phyloP scores from a whole-genome alignment of 2,888 invertebrate genomes.

The Drosophila flavopinicola region DNA sequence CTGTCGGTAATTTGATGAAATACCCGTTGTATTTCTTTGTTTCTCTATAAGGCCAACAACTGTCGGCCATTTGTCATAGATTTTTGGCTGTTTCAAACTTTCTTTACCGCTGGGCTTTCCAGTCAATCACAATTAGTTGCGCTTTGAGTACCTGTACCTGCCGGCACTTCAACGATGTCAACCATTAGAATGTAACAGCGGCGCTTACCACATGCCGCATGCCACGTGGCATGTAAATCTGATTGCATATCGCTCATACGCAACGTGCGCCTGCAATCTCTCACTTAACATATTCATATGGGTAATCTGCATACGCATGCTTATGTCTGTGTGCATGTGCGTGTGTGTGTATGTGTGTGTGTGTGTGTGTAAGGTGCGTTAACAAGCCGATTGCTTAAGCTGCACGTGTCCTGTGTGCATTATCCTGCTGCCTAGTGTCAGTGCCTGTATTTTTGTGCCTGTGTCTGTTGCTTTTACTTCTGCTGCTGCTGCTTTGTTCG shows the following conservation, averaged over 20 bases:
- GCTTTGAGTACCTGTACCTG: constrained; percentile 10
- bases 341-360: constrained; percentile 4
- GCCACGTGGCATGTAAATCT: constrained; percentile 27
- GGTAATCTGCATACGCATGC: constrained; percentile 39
- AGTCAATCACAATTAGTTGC: constrained; percentile 44
- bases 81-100: constrained; percentile 39
- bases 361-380: constrained; percentile 27
- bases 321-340: background rate
- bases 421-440: constrained; percentile 26
- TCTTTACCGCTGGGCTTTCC: constrained; percentile 14
- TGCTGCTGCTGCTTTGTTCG: constrained; percentile 11
- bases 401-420: constrained; percentile 42
- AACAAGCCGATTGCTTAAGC: constrained; percentile 41
- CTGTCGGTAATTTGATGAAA: constrained; percentile 41
- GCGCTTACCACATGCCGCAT: constrained; percentile 5
- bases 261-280: constrained; percentile 34
- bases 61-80: constrained; percentile 57
- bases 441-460: constrained; percentile 7
- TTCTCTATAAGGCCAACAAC: constrained; percentile 31
- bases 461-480: constrained; percentile 1
- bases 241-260: constrained; percentile 60
- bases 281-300: constrained; percentile 61
- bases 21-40: constrained; percentile 13
- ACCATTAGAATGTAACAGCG: constrained; percentile 27
- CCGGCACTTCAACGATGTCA: constrained; percentile 12